These are phyloP conservation scores for Neopelma chrysocephalum DNA, from an alignment of 2,797 vertebrate species.

Conservation along the genomic window DNA sequence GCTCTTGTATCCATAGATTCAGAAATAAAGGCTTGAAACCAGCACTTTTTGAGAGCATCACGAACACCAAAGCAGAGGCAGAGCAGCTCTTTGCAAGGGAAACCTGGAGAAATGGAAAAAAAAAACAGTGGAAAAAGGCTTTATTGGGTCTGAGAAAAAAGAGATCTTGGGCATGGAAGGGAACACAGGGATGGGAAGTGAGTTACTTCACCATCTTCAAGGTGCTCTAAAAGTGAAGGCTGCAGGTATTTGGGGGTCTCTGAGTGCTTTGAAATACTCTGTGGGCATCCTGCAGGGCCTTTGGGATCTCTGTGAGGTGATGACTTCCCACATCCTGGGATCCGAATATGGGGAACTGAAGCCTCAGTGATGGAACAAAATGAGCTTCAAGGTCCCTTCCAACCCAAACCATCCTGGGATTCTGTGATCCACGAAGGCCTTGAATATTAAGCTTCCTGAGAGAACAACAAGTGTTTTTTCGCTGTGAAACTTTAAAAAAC, in stretches of 20 bases:
- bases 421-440: fast-evolving
- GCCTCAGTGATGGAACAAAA: too few species aligned
- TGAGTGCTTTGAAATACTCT: background rate
- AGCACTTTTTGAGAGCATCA: background rate
- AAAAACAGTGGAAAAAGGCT: background rate
- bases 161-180: background rate
- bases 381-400: fast-evolving
- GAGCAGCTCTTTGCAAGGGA: background rate
- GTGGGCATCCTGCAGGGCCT: background rate
- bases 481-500: background rate
- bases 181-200: background rate
- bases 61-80: background rate
- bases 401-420: background rate
- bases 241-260: background rate
- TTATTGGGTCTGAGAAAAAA: fast-evolving
- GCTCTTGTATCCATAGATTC: fast-evolving
- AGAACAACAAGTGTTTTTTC: background rate
- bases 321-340: background rate
- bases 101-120: background rate
- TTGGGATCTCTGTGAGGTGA: background rate
- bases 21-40: background rate
- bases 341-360: background rate
- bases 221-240: background rate
- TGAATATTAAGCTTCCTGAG: fast-evolving
- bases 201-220: background rate